phyloP scores from a whole-genome alignment of 2,888 invertebrate genomes.

The Drosophila ezoana region DNA sequence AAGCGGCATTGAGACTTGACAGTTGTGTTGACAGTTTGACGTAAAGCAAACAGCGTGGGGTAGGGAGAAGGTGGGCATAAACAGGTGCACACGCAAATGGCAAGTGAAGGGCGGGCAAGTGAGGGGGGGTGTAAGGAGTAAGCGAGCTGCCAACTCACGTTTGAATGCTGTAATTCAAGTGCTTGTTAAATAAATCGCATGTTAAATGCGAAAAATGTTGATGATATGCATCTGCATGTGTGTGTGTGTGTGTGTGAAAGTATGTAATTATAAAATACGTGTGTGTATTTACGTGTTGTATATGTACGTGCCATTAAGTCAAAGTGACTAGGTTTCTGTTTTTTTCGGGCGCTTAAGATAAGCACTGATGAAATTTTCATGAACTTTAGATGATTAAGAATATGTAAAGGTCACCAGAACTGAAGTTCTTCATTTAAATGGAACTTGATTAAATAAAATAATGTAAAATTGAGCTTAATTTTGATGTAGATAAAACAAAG shows the following conservation, averaged over 20 bases:
- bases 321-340: slow-evolving; percentile 4
- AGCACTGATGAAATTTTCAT: slow-evolving; percentile 7
- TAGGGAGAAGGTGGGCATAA: background rate
- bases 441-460: too few species aligned
- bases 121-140: slow-evolving; percentile 1
- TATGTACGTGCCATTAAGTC: slow-evolving; percentile 33
- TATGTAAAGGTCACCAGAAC: background rate
- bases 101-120: background rate
- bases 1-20: slow-evolving; percentile 56
- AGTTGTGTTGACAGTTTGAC: slow-evolving; percentile 60
- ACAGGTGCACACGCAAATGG: slow-evolving; percentile 6
- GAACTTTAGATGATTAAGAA: background rate
- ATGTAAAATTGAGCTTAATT: too few species aligned
- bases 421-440: background rate
- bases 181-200: slow-evolving; percentile 62
- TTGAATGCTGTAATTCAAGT: slow-evolving; percentile 52
- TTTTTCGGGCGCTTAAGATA: slow-evolving; percentile 21
- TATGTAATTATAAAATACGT: background rate
- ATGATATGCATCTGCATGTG: slow-evolving; percentile 37
- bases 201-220: slow-evolving; percentile 52
- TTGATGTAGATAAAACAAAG: too few species aligned
- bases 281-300: background rate
- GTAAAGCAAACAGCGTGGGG: slow-evolving; percentile 23
- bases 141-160: slow-evolving; percentile 26
- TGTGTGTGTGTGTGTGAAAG: background rate